These are phyloP conservation scores for Babyrousa celebensis DNA, from an alignment of 2,797 vertebrate genomes.

Conservation along the genomic window DNA sequence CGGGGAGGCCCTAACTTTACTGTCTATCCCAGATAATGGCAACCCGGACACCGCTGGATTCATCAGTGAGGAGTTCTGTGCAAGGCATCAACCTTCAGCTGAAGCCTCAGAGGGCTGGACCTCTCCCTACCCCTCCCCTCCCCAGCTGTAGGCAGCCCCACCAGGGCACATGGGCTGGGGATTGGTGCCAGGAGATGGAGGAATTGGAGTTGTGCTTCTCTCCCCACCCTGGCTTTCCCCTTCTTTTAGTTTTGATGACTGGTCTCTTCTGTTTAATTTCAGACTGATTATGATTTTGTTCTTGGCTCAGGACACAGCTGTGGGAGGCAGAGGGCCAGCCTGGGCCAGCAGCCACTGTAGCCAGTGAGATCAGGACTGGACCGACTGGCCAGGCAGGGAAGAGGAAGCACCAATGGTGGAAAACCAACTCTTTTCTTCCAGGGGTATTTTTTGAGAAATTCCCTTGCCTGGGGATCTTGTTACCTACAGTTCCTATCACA, in stretches of 20 bases:
- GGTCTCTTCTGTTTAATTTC: neutral
- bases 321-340: neutral
- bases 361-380: neutral
- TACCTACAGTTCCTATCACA: neutral
- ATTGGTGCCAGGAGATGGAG: rapidly evolving
- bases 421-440: neutral
- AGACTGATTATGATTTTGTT: neutral
- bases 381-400: no score
- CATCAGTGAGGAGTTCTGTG: rapidly evolving
- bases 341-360: no score
- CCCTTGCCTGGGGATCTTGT: neutral
- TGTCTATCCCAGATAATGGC: neutral
- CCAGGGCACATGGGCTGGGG: no score
- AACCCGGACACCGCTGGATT: no score
- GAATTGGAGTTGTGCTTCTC: neutral
- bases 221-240: neutral
- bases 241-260: neutral
- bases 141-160: rapidly evolving
- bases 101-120: neutral
- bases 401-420: neutral
- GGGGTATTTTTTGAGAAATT: no score
- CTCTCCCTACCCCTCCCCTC: rapidly evolving
- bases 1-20: neutral
- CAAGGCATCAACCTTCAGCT: neutral
- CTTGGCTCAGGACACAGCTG: neutral